Evolutionary conservation across 1,140 invertebrate species (phyloP).

Genomic region (Monomorium pharaonis): DNA sequence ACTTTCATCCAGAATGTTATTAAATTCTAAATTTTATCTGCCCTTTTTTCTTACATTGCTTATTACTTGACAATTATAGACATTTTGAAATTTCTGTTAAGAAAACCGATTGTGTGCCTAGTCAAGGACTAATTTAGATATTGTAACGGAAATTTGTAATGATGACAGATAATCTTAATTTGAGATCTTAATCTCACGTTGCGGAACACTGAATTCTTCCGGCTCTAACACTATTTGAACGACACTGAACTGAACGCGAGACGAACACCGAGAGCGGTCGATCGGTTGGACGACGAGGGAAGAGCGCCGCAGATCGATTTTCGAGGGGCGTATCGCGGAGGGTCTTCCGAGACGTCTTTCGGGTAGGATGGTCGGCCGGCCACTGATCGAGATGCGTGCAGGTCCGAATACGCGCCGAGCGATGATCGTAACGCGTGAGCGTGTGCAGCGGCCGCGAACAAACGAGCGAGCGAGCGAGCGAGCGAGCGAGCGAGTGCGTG

Average conservation of each 20-base stretch:
- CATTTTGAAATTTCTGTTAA: neutral
- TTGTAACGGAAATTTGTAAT: neutral
- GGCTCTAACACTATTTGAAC: neutral
- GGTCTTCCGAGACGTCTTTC: slow-evolving; percentile 61
- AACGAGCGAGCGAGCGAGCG: neutral
- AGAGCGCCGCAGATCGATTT: slow-evolving; percentile 7
- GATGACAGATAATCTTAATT: neutral
- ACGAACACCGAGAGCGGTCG: slow-evolving; percentile 19
- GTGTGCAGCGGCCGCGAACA: slow-evolving; percentile 10
- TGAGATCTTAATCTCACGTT: neutral
- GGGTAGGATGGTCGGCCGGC: slow-evolving; percentile 66
- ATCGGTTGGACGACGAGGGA: slow-evolving; percentile 22
- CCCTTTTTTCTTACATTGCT: neutral
- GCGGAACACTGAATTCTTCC: neutral
- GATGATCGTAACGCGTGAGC: slow-evolving; percentile 39
- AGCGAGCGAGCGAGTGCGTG: slow-evolving; percentile 44
- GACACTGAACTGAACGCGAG: slow-evolving; percentile 29
- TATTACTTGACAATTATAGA: neutral
- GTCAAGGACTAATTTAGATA: neutral
- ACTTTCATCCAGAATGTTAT: neutral
- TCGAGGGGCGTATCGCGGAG: slow-evolving; percentile 36
- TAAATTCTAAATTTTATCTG: neutral
- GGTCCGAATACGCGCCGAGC: slow-evolving; percentile 37
- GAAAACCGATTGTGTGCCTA: neutral
- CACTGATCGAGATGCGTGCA: slow-evolving; percentile 67